A percentile compares a stretch with the other conserved stretches of the same genome.
Evolutionary conservation across 2,797 vertebrate genomes (phyloP).

Genomic region (Discoglossus pictus): DNA sequence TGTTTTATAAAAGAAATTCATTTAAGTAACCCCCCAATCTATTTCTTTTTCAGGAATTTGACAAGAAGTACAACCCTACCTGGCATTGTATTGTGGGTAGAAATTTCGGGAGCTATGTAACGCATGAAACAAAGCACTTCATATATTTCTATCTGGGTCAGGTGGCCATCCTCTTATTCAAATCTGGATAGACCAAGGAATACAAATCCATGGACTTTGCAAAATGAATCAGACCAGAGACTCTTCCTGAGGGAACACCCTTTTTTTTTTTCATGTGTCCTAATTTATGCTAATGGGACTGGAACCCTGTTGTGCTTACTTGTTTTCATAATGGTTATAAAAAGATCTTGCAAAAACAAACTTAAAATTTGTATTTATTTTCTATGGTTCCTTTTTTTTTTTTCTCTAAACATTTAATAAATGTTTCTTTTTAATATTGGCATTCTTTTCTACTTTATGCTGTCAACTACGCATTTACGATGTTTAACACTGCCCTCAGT

Average conservation of each 20-base stretch:
- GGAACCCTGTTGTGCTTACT: slow-evolving; percentile 77
- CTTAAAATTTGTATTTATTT: slow-evolving; percentile 92
- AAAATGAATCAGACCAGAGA: slow-evolving; percentile 73
- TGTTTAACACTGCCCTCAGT: too few species aligned
- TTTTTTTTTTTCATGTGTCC: slow-evolving; percentile 71
- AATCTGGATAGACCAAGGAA: slow-evolving; percentile 81
- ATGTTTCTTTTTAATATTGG: slow-evolving; percentile 7
- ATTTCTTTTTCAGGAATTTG: slow-evolving; percentile 81
- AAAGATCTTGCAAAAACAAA: slow-evolving; percentile 65
- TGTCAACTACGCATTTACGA: too few species aligned
- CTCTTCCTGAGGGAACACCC: slow-evolving; percentile 62
- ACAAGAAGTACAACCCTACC: slow-evolving; percentile 97
- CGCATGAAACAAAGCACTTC: slow-evolving; percentile 97
- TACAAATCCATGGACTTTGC: slow-evolving; percentile 59
- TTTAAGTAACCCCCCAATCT: too few species aligned
- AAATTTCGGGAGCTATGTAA: slow-evolving; percentile 96
- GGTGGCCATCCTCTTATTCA: slow-evolving; percentile 96
- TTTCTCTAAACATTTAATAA: slow-evolving; percentile 55
- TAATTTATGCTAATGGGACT: slow-evolving; percentile 76
- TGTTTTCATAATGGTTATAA: slow-evolving; percentile 71
- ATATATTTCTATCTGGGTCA: slow-evolving; percentile 98
- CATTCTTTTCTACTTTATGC: too few species aligned
- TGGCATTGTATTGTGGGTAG: slow-evolving; percentile 98
- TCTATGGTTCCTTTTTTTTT: slow-evolving; percentile 58
- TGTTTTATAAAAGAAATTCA: too few species aligned